Conservation (phyloP, 2,888 invertebrate species). For the Plebejus anna region DNA sequence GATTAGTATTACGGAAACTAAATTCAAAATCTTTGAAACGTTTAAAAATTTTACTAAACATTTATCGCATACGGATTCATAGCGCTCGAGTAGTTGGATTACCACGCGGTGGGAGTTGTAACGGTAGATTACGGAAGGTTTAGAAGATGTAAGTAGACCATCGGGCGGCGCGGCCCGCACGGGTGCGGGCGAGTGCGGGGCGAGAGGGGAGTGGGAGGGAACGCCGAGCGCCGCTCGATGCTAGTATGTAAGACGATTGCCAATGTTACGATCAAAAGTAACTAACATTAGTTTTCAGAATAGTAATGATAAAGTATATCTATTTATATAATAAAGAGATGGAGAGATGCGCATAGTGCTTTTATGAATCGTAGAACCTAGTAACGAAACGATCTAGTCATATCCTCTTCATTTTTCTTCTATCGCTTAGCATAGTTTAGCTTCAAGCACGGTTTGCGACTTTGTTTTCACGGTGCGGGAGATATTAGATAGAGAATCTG, state of each 20-base stretch:
- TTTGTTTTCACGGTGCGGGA: slow-evolving; percentile 33
- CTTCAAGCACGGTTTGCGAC: slow-evolving; percentile 67
- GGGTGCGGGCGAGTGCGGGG: slow-evolving; percentile 2
- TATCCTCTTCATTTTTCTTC: slow-evolving; percentile 74
- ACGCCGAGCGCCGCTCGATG: slow-evolving; percentile 54
- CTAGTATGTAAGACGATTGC: slow-evolving; percentile 75
- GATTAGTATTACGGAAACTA: slow-evolving; percentile 67
- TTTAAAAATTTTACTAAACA: slow-evolving; percentile 66
- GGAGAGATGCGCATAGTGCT: slow-evolving; percentile 79
- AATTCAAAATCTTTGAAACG: slow-evolving; percentile 62
- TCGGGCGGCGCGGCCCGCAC: slow-evolving; percentile 46
- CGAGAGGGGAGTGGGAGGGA: background rate
- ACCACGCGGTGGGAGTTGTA: slow-evolving; percentile 50
- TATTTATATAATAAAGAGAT: slow-evolving; percentile 76
- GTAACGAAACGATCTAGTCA: slow-evolving; percentile 77
- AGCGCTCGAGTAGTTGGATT: slow-evolving; percentile 56
- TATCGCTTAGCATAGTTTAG: slow-evolving; percentile 79
- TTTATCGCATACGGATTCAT: slow-evolving; percentile 59
- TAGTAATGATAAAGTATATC: slow-evolving; percentile 74
- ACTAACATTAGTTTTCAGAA: slow-evolving; percentile 70
- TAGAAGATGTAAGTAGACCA: slow-evolving; percentile 52
- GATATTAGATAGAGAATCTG: slow-evolving; percentile 34
- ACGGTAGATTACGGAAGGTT: slow-evolving; percentile 49
- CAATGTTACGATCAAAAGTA: slow-evolving; percentile 75
- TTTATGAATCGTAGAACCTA: slow-evolving; percentile 76